Evolutionary conservation across 2,113 vertebrate species (phyloP).

Genomic region (Crotalus helleri): DNA sequence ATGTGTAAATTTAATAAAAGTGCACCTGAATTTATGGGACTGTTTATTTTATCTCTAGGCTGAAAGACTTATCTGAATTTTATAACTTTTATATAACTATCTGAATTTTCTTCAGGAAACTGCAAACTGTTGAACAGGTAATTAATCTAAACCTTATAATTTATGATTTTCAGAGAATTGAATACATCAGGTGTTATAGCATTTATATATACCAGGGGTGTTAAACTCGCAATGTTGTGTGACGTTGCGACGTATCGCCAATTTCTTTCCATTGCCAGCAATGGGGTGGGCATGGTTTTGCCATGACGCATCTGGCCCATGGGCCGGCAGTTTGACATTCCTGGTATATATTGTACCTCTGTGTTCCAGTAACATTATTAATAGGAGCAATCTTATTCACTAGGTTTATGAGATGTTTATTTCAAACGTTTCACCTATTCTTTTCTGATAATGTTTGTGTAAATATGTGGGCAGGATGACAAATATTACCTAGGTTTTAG

Average conservation of each 20-base stretch:
- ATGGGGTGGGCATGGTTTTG: no score
- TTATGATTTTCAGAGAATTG: constrained; percentile 7
- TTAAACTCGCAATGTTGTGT: no score
- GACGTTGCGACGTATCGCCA: no score
- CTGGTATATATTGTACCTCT: neutral
- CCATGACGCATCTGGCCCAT: no score
- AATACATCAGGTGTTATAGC: constrained; percentile 15
- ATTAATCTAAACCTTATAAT: neutral
- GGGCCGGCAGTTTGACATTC: no score
- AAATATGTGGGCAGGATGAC: neutral
- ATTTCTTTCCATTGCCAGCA: no score
- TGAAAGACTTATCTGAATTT: constrained; percentile 2
- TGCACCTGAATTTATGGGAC: constrained; percentile 36
- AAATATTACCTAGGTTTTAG: neutral
- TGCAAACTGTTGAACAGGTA: constrained; percentile 36
- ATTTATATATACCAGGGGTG: constrained; percentile 7
- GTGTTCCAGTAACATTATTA: neutral
- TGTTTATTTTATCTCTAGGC: constrained; percentile 36
- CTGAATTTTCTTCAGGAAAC: constrained; percentile 25
- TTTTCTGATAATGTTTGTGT: neutral
- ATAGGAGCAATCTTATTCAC: neutral
- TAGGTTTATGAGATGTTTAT: neutral
- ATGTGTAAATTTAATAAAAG: constrained; percentile 51
- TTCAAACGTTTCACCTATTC: neutral
- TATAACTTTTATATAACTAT: constrained; percentile 31